Conservation (phyloP, 2,113 vertebrate genomes). For the Anseranas semipalmata region DNA sequence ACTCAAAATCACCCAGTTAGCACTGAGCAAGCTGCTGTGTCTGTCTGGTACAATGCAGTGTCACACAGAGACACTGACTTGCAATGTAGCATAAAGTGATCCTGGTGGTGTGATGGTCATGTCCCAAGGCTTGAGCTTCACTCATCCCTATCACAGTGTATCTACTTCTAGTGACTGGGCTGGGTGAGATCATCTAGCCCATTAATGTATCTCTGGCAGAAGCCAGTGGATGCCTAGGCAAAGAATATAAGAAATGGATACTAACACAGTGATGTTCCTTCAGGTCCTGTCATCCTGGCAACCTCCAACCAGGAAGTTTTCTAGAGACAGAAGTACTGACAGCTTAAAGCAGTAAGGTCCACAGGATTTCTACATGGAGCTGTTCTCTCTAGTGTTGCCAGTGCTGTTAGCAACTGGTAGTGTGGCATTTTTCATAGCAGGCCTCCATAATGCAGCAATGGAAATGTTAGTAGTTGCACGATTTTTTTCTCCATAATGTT, state of each 20-base stretch:
- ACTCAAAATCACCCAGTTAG: fast-evolving
- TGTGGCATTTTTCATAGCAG: background rate
- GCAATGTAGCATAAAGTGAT: fast-evolving
- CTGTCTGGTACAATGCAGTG: background rate
- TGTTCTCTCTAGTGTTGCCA: background rate
- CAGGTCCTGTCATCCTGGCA: background rate
- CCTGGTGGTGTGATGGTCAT: background rate
- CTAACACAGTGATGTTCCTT: background rate
- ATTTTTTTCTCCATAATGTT: background rate
- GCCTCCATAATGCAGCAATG: background rate
- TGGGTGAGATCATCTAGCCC: background rate
- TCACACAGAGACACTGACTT: background rate
- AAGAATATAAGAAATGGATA: background rate
- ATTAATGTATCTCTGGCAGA: background rate
- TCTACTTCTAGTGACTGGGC: background rate
- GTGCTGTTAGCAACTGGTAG: background rate
- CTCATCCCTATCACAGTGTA: background rate
- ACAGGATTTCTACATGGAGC: background rate
- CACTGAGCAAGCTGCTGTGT: background rate
- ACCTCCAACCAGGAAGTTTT: background rate
- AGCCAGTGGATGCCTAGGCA: background rate
- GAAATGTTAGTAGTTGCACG: background rate
- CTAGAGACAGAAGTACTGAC: background rate
- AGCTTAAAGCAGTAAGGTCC: background rate
- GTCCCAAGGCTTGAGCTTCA: background rate